A percentile compares a stretch with the other conserved stretches of the same genome.
These are phyloP conservation scores for Propithecus perrieri DNA, from an alignment of 2,797 vertebrate genomes.

Conservation along the genomic window DNA sequence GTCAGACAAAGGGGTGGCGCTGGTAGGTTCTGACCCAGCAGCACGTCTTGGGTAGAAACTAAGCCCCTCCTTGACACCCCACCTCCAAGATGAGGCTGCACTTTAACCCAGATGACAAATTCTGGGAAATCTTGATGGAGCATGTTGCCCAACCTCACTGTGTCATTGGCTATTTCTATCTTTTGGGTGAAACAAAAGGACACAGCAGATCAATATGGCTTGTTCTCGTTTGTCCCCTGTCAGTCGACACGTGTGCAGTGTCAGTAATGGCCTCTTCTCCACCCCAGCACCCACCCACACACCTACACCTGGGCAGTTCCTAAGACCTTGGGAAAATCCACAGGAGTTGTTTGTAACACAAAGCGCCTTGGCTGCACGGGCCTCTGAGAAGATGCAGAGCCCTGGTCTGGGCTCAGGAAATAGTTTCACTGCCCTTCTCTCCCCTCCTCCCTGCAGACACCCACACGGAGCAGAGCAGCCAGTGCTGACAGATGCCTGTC, in stretches of 20 bases:
- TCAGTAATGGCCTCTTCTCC: background rate
- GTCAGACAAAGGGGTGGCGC: accelerated
- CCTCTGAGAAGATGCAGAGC: background rate
- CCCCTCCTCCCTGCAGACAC: background rate
- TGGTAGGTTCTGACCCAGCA: background rate
- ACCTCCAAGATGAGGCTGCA: background rate
- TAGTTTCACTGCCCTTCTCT: background rate
- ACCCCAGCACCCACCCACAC: too few relatives aligned
- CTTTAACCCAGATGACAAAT: background rate
- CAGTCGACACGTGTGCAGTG: background rate
- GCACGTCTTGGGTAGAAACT: background rate
- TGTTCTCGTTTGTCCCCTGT: background rate
- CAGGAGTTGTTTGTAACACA: background rate
- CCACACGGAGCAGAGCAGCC: too few relatives aligned
- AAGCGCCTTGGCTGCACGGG: background rate
- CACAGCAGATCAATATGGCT: background rate
- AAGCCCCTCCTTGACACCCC: background rate
- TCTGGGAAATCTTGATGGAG: background rate
- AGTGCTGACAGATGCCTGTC: background rate
- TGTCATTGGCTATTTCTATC: background rate
- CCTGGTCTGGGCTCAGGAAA: background rate
- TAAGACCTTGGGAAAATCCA: background rate
- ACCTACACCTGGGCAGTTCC: background rate
- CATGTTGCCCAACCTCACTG: accelerated
- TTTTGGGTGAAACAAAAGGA: background rate